Evolutionary conservation across 1,140 invertebrate genomes (phyloP), one percentile per base, ranked within the genome.

Genomic region (Drosophila erecta): DNA sequence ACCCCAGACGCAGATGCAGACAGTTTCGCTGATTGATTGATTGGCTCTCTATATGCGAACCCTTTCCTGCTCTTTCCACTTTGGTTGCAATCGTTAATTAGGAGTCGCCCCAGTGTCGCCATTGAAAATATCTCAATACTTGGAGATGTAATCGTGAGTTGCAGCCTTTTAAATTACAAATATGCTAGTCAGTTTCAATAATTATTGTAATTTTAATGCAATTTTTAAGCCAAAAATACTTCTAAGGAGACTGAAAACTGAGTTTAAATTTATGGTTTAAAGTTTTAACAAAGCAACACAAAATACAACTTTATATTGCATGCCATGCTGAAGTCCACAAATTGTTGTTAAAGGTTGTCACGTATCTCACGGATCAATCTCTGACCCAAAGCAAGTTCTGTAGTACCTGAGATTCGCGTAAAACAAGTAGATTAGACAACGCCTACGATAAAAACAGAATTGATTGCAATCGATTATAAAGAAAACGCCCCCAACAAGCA

Each of bases 371-470:
- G 8, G 1, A 17, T 4, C 3, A 60, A 59, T 76, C 73, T 67
- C 53, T 49, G 17, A 38, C 1, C 0, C 0, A 5, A 8, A 27
- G 15, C 44, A 20, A 5, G 30, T 44, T 55, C 24, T 33, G 20
- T 20, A 59, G 3, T 35, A 10, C 38, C 1, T 27, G 10, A 46
- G 14, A 38, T 38, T 65, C 35, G 72, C 72, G 72, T 61, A 65
- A 24, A 71, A 60, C 65, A 24, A 70, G 76, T 73, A 66, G 76
- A 17, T 20, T 43, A 54, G 49, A 60, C 66, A 56, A 70, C 81
- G 67, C 67, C 67, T 37, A 71, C 67, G 11, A 38, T 6, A 38
- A 5, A 46, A 44, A 33, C 24, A 66, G 12, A 70, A 56, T 47
- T 22, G 12, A 17, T 4, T 22, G 38, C 59, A 51, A 17, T 53